A percentile compares a stretch with the other conserved stretches of the same genome.
These are phyloP conservation scores for Chrysomallon squamiferum DNA, from an alignment of 1,140 invertebrate species.

Conservation along the genomic window DNA sequence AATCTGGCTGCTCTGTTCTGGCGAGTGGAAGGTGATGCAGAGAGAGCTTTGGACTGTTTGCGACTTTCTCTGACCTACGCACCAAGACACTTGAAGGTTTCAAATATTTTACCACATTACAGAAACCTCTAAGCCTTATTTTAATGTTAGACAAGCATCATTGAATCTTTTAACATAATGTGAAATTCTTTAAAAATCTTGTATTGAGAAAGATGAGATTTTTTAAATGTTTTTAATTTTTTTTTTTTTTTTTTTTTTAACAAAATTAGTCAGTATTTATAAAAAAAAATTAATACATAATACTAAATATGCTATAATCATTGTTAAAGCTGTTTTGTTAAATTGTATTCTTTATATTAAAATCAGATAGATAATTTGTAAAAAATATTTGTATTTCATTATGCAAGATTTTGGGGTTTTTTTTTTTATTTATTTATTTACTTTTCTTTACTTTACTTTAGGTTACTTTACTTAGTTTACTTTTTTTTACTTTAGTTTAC, in stretches of 20 bases:
- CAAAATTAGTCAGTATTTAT: too few relatives aligned
- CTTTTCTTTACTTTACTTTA: too few relatives aligned
- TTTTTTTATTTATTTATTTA: too few relatives aligned
- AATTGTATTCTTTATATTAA: too few relatives aligned
- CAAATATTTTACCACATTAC: constrained; percentile 1
- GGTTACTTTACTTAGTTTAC: too few relatives aligned
- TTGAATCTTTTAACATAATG: neutral
- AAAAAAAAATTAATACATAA: too few relatives aligned
- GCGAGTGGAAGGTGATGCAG: constrained; percentile 78
- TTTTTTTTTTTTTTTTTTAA: neutral
- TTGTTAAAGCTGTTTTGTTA: too few relatives aligned
- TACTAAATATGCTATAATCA: too few relatives aligned
- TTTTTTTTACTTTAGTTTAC: too few relatives aligned
- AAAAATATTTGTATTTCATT: too few relatives aligned
- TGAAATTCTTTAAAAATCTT: neutral
- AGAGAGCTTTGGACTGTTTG: constrained; percentile 81
- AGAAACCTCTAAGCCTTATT: neutral
- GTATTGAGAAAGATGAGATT: neutral
- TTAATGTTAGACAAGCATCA: neutral
- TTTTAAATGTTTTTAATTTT: neutral
- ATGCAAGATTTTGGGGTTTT: too few relatives aligned
- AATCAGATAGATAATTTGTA: too few relatives aligned
- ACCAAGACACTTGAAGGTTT: constrained; percentile 71
- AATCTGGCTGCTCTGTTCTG: constrained; percentile 84
- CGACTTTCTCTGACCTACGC: constrained; percentile 77